Evolutionary conservation across 2,797 vertebrate species (phyloP).

Genomic region (Allobates femoralis): DNA sequence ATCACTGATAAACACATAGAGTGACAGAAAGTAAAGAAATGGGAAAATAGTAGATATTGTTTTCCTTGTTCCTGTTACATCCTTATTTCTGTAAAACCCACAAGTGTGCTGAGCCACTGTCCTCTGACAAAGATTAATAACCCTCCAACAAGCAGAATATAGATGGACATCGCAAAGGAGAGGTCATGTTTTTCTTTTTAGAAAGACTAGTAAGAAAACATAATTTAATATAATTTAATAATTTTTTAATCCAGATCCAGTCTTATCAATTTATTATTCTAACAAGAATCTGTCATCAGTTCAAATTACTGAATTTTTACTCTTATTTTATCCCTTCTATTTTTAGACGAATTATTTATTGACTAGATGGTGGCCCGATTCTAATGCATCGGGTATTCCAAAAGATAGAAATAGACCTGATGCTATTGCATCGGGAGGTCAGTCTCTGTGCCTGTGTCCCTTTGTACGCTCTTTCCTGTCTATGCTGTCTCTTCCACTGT

Average conservation of each 20-base stretch:
- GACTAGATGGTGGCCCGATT: too few relatives aligned
- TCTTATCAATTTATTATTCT: not conserved
- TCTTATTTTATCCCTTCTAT: too few relatives aligned
- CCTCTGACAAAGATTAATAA: not conserved
- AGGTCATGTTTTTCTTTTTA: not conserved
- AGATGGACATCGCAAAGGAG: not conserved
- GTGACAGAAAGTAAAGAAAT: not conserved
- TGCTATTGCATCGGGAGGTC: too few relatives aligned
- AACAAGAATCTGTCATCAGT: not conserved
- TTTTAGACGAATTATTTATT: too few relatives aligned
- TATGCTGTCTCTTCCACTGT: too few relatives aligned
- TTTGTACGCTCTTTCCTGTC: too few relatives aligned
- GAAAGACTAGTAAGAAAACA: not conserved
- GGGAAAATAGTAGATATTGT: not conserved
- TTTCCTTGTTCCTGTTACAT: not conserved
- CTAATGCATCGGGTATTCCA: too few relatives aligned
- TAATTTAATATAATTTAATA: not conserved
- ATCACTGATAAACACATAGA: not conserved
- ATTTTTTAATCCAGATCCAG: not conserved
- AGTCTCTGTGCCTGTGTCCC: too few relatives aligned
- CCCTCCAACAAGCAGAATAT: not conserved
- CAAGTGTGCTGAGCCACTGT: not conserved
- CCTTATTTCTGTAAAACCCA: not conserved
- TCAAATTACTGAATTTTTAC: not conserved
- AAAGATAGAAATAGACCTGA: too few relatives aligned